Evolutionary conservation across 2,113 vertebrate genomes (phyloP).

Genomic region (Neotragus moschatus): DNA sequence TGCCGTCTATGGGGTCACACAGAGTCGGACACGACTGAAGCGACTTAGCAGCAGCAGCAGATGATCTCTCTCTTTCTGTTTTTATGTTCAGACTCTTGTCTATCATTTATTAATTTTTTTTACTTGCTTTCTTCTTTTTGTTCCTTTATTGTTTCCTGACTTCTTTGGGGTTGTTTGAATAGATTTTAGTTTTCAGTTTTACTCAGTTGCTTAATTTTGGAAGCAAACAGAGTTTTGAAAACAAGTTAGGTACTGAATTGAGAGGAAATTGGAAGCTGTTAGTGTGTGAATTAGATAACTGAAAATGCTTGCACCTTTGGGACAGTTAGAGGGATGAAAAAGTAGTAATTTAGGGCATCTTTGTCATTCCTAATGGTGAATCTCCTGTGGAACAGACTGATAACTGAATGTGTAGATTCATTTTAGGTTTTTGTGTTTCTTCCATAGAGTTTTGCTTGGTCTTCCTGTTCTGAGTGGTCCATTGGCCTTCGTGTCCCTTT

Average conservation of each 20-base stretch:
- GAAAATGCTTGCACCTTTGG: not conserved
- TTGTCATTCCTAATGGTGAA: too few species aligned
- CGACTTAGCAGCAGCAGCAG: too few species aligned
- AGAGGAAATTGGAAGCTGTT: not conserved
- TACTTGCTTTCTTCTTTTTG: not conserved
- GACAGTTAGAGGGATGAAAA: not conserved
- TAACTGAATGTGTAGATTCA: not conserved
- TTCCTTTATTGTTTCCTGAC: not conserved
- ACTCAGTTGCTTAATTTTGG: not conserved
- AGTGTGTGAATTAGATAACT: not conserved
- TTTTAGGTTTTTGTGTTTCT: slow-evolving; percentile 21
- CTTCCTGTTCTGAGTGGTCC: slow-evolving; percentile 97
- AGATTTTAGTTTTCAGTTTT: not conserved
- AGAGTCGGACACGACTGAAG: too few species aligned
- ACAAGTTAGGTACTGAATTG: not conserved
- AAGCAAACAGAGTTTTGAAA: not conserved
- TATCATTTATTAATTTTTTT: not conserved
- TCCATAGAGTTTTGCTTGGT: slow-evolving; percentile 93
- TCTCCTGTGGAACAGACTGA: not conserved
- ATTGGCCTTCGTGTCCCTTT: slow-evolving; percentile 96
- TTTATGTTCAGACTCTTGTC: not conserved
- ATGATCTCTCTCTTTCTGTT: not conserved
- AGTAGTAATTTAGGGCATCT: not conserved
- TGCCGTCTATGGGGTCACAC: too few species aligned
- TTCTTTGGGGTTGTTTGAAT: not conserved